Evolutionary conservation across 2,113 vertebrate species (phyloP), one percentile per base, ranked within the genome.

Genomic region (Myrmecophaga tridactyla): DNA sequence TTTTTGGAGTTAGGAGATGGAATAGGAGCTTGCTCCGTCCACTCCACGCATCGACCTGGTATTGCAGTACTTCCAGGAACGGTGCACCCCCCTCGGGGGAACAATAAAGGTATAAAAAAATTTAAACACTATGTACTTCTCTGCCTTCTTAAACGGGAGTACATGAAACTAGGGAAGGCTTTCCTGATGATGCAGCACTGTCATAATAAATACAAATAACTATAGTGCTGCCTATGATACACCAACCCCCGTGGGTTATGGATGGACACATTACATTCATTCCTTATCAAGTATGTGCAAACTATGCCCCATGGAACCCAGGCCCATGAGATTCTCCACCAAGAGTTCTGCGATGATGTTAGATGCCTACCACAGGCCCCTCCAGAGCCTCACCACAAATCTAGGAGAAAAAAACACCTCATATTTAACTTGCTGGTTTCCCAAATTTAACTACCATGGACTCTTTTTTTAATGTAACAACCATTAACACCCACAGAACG

Each of bases 151-250:
- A 75, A 69, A 17, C 10, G 25, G 34, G 7, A 56, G 13, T 13
- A 12, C 7, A 7, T 43, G 81, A 94, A 67, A 76, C 53, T 17
- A 58, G 56, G 53, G 4, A 20, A 20, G 43, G 51, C 41, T 21
- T 39, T 77, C 80, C 25, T 13, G 43, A 36, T 1, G 23, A 69
- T 4, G 9, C 41, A 48, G 41, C 65, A 36, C 9, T 14, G 13
- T 34, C 14, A 2, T 3, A 4, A 21, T 0, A 12, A 62, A 39
- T 6, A 6, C 51, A 41, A 34, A 76, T 7, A 18, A 43, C 31
- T 4, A 3, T 1, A 2, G 65, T 1, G 0, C 67, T 67, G 2
- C 34, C 60, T 6, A 15, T 34, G 67, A 23, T 3, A 6, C 12
- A 6, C 25, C 51, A 29, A 27, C 1, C 5, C 39, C 78, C 46